phyloP scores from a whole-genome alignment of 2,888 invertebrate genomes.

The Torymus aiolomorphi region DNA sequence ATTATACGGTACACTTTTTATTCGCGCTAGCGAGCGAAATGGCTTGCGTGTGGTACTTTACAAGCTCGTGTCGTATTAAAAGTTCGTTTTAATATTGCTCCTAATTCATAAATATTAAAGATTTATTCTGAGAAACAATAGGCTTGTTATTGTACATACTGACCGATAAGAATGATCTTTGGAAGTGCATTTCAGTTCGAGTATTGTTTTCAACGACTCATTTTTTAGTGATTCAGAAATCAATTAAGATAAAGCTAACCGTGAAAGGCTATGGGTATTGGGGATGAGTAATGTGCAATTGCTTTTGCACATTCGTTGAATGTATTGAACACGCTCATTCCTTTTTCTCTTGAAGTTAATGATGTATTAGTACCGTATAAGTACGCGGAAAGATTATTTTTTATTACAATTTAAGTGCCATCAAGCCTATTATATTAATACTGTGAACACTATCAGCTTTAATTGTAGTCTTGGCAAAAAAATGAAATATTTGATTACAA shows the following conservation, averaged over 20 bases:
- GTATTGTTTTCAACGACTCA: slow-evolving; percentile 19
- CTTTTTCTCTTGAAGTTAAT: slow-evolving; percentile 26
- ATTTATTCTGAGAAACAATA: too few relatives aligned
- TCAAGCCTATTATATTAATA: too few relatives aligned
- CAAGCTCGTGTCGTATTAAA: neutral
- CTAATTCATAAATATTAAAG: too few relatives aligned
- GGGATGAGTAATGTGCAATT: slow-evolving; percentile 26
- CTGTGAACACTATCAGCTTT: too few relatives aligned
- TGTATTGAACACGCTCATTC: slow-evolving; percentile 1
- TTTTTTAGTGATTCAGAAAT: slow-evolving; percentile 55
- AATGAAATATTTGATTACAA: neutral
- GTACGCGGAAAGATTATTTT: slow-evolving; percentile 18
- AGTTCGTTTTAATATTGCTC: too few relatives aligned
- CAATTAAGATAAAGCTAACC: slow-evolving; percentile 46
- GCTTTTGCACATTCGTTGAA: slow-evolving; percentile 4
- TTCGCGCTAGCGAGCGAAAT: neutral
- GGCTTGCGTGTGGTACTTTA: neutral
- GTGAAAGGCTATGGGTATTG: slow-evolving; percentile 4
- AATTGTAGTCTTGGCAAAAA: neutral
- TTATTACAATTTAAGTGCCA: neutral
- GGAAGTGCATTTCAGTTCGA: too few relatives aligned
- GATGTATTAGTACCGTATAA: slow-evolving; percentile 14
- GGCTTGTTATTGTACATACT: too few relatives aligned
- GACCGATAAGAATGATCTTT: too few relatives aligned
- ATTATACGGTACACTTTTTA: neutral